Conservation (phyloP, 1,140 invertebrate species). For the Drosophila kepulauana region DNA sequence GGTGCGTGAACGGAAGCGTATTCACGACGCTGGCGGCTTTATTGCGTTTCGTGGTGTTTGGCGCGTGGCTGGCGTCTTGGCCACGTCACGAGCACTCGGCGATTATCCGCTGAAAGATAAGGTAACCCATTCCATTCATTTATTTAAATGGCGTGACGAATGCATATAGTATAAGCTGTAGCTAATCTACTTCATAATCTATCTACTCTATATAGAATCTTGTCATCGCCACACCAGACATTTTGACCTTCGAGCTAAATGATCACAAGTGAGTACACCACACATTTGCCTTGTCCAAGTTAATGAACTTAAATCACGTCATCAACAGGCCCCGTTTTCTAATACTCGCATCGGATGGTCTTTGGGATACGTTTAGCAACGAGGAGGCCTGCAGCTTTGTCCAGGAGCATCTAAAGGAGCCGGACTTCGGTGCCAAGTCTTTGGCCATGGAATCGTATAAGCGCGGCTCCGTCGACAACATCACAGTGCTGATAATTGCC, state of each 20-base stretch:
- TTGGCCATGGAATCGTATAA: conserved; percentile 96
- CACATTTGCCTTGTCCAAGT: background rate
- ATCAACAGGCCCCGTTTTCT: conserved; percentile 91
- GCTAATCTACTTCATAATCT: conserved; percentile 25
- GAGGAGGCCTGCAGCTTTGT: conserved; percentile 96
- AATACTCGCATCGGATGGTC: conserved; percentile 96
- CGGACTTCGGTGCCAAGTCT: conserved; percentile 95
- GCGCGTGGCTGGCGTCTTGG: conserved; percentile 97
- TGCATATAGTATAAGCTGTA: background rate
- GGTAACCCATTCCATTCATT: conserved; percentile 30
- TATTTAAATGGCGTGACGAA: conserved; percentile 66
- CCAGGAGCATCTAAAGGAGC: conserved; percentile 92
- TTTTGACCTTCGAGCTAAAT: conserved; percentile 95
- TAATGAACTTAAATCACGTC: conserved; percentile 27
- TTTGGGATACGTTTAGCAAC: conserved; percentile 98
- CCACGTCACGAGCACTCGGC: conserved; percentile 96
- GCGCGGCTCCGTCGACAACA: conserved; percentile 97
- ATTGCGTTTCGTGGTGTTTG: conserved; percentile 98
- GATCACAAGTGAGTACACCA: conserved; percentile 88
- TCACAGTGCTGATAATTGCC: conserved; percentile 96
- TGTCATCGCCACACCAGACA: conserved; percentile 97
- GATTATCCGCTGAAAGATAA: conserved; percentile 97
- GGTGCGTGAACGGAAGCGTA: conserved; percentile 94
- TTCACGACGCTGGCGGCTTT: conserved; percentile 96
- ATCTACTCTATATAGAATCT: conserved; percentile 87